Evolutionary conservation across 2,113 vertebrate species (phyloP).

Genomic region (Microtus ochrogaster): DNA sequence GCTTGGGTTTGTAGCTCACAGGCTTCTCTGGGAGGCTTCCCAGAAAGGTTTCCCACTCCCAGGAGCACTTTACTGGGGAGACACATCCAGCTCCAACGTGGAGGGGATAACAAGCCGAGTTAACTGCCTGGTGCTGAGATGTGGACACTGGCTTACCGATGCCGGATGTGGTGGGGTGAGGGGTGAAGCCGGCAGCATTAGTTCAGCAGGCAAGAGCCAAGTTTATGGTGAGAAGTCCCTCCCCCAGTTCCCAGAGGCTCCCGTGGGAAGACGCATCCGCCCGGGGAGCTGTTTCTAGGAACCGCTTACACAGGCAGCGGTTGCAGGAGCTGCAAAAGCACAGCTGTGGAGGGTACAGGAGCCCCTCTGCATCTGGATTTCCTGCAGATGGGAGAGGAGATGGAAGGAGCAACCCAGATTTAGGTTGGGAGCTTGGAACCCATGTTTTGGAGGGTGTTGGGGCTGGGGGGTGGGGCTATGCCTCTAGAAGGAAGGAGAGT

Average conservation of each 20-base stretch:
- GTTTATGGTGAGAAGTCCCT: neutral
- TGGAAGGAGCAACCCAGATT: too few relatives aligned
- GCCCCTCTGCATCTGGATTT: neutral
- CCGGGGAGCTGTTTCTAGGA: slow-evolving; percentile 44
- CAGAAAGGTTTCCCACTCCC: neutral
- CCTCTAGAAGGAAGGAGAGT: neutral
- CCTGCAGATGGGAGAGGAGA: neutral
- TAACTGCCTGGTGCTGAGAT: neutral
- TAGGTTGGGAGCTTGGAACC: neutral
- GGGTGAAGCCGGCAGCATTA: accelerated
- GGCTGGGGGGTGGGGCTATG: neutral
- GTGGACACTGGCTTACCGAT: too few relatives aligned
- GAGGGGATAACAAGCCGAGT: neutral
- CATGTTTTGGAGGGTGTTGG: neutral
- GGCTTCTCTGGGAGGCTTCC: neutral
- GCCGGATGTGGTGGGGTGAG: neutral
- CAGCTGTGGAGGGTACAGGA: neutral
- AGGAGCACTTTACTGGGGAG: neutral
- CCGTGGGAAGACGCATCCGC: neutral
- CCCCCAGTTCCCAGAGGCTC: neutral
- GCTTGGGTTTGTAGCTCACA: neutral
- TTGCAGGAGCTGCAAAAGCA: neutral
- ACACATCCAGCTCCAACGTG: accelerated
- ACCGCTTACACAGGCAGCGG: neutral
- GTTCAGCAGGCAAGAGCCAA: neutral